Evolutionary conservation across 2,113 vertebrate genomes (phyloP).

Genomic region (Podiceps cristatus): DNA sequence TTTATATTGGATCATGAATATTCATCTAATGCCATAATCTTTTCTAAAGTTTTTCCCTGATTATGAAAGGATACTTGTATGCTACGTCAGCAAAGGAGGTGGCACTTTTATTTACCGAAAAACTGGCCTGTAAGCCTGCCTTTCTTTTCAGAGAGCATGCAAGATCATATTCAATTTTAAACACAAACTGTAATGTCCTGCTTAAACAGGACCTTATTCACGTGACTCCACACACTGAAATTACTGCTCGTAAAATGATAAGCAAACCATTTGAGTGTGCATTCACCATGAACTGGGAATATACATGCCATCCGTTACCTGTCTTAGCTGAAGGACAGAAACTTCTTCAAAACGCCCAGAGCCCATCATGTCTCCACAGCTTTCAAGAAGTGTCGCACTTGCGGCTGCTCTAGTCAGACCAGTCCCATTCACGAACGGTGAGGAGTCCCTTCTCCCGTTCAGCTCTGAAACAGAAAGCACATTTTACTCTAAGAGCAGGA

Average conservation of each 20-base stretch:
- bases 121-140: neutral
- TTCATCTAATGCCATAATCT: neutral
- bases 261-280: neutral
- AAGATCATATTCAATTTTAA: neutral
- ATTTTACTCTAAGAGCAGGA: neutral
- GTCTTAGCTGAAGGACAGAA: neutral
- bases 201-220: neutral
- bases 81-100: neutral
- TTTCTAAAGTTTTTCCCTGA: neutral
- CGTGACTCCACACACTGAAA: neutral
- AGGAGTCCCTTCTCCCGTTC: neutral
- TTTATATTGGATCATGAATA: neutral
- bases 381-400: neutral
- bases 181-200: neutral
- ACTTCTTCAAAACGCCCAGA: neutral
- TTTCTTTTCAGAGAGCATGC: neutral
- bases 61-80: neutral
- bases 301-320: neutral
- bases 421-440: rapidly evolving
- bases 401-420: neutral
- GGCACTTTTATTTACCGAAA: neutral
- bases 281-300: neutral
- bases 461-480: neutral
- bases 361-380: rapidly evolving
- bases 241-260: neutral